Evolutionary conservation across 2,797 vertebrate species (phyloP).

Genomic region (Labeo calbasu): DNA sequence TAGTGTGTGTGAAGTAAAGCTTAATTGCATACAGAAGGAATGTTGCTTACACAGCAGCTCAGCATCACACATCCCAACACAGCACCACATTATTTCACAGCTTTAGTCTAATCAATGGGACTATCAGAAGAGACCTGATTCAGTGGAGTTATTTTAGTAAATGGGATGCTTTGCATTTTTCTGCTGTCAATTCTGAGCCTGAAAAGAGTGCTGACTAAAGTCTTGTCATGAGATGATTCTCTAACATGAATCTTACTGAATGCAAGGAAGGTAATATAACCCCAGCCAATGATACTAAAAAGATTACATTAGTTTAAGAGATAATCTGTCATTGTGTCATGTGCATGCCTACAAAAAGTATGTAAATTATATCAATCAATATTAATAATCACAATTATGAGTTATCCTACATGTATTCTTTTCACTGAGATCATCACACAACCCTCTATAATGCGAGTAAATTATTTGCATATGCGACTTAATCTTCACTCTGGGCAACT

Average conservation of each 20-base stretch:
- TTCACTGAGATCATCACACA: too few relatives aligned
- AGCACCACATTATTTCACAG: neutral
- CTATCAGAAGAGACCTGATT: neutral
- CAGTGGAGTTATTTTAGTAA: constrained; percentile 3
- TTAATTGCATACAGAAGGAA: neutral
- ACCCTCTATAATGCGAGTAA: too few relatives aligned
- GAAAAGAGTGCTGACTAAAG: neutral
- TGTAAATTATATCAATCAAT: neutral
- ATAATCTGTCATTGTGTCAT: neutral
- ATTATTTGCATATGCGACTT: too few relatives aligned
- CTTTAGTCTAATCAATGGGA: constrained; percentile 23
- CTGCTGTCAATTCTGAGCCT: neutral
- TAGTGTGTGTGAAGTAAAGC: neutral
- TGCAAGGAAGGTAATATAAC: neutral
- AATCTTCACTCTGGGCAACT: too few relatives aligned
- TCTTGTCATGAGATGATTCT: neutral
- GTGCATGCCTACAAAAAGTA: neutral
- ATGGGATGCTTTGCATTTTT: neutral
- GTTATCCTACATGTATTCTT: too few relatives aligned
- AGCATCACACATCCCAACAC: neutral
- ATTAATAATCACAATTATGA: too few relatives aligned
- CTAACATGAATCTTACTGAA: neutral
- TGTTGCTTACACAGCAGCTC: constrained; percentile 13
- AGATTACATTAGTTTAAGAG: neutral
- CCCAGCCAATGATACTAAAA: neutral